Percentiles rank a stretch among this genome's conserved stretches.
These are phyloP conservation scores for Speoplatyrhinus poulsoni DNA, from an alignment of 2,113 vertebrate genomes.

Conservation along the genomic window DNA sequence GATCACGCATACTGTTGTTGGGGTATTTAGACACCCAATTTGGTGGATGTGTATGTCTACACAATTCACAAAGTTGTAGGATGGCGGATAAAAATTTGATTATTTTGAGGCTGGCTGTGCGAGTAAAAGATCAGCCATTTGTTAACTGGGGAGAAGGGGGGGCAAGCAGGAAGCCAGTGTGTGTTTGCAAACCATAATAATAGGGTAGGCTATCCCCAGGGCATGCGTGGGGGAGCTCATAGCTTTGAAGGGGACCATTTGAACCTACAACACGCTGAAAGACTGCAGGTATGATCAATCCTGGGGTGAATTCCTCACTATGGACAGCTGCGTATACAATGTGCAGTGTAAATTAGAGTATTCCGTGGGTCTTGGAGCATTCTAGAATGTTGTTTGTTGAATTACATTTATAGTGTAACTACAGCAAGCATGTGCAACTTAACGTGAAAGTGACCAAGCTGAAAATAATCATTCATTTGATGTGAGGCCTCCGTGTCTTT, in stretches of 20 bases:
- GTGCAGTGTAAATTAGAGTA: conserved; percentile 22
- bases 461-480: no score
- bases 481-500: no score
- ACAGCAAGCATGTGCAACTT: no score
- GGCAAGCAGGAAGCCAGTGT: conserved; percentile 58
- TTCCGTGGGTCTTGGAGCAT: conserved; percentile 1
- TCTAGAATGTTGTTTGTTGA: conserved; percentile 1
- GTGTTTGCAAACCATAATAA: conserved; percentile 66
- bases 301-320: conserved; percentile 35
- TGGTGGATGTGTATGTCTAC: conserved; percentile 11
- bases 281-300: conserved; percentile 56
- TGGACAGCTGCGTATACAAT: conserved; percentile 63
- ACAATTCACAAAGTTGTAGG: neutral
- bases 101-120: conserved; percentile 46
- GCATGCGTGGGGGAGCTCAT: conserved; percentile 40
- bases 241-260: conserved; percentile 68
- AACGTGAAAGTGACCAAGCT: no score
- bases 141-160: conserved; percentile 39
- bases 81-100: conserved; percentile 43
- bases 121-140: conserved; percentile 57
- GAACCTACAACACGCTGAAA: conserved; percentile 64
- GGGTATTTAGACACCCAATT: conserved; percentile 7
- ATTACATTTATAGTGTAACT: neutral
- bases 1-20: neutral
- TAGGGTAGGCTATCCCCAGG: conserved; percentile 56